Base-by-base conservation (phyloP, 1,140 invertebrate genomes). In the Maniola jurtina region DNA sequence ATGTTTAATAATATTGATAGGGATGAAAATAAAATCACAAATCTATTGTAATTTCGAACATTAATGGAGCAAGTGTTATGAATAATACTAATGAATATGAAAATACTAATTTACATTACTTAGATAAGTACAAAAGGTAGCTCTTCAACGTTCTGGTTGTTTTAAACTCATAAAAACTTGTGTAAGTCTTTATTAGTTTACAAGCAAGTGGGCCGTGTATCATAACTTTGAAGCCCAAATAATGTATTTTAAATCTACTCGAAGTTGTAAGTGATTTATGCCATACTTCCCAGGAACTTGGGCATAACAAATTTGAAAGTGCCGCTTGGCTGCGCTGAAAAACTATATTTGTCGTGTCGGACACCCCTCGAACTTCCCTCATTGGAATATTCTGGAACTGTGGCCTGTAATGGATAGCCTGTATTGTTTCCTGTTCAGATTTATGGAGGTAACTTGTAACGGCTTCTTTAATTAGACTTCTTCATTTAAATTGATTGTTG, bases 361-460 rank as follows among this genome's bases (percentile, higher is more conserved):
- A 82, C 76, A 80, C 61, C 76, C 70, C 75, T 79, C 71, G 68
- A 86, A 90, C 74, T 86, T 90, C 80, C 72, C 82, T 82, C 79
- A 86, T 88, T 84, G 78, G 78, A 87, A 87, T 89, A 87, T 87
- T 88, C 76, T 52, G 72, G 75, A 84, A 83, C 83, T 85, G 83
- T 77, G 80, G 75, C 76, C 79, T 72, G 80, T 87, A 88, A 88
- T 84, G 80, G 79, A 90, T 88, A 84, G 83, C 80, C 72, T 81
- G 77, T 89, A 90, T 89, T 89, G 88, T 87, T 86, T 82, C 73
- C 78, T 75, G 72, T 72, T 76, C 84, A 89, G 84, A 90, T 90
- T 90, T 89, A 90, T 90, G 85, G 85, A 86, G 85, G 84, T 88
- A 89, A 90, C 85, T 90, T 88, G 85, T 88, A 88, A 88, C 83